Percentiles rank a stretch among this genome's conserved stretches.
Conservation (phyloP, 2,888 invertebrate species). For the Flabesymbios commensalis region DNA sequence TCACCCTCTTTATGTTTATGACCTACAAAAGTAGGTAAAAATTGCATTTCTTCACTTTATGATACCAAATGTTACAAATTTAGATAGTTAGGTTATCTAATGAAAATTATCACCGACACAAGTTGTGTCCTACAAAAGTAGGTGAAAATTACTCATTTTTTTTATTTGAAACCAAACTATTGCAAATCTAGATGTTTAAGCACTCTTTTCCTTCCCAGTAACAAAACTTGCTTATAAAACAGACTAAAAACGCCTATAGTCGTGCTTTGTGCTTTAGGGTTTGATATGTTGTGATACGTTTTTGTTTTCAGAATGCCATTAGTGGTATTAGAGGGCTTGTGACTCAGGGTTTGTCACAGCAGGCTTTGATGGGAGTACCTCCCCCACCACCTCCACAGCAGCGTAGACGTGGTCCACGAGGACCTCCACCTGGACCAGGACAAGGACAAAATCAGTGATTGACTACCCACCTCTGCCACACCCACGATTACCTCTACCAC, state of each 20-base stretch:
- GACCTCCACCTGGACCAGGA: neutral
- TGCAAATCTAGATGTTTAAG: too few relatives aligned
- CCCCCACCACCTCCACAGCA: too few relatives aligned
- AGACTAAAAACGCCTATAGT: too few relatives aligned
- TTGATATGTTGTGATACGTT: neutral
- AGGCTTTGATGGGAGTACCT: constrained; percentile 7
- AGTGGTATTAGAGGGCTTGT: constrained; percentile 30
- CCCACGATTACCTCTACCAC: too few relatives aligned
- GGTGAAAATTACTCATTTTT: too few relatives aligned
- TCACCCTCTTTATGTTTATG: too few relatives aligned
- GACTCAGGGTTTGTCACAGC: constrained; percentile 23
- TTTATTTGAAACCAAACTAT: too few relatives aligned
- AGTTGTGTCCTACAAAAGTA: neutral
- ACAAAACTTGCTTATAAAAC: too few relatives aligned
- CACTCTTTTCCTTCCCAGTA: too few relatives aligned
- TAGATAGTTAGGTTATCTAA: neutral
- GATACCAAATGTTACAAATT: neutral
- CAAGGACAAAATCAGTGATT: neutral
- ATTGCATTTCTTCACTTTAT: neutral
- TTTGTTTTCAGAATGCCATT: constrained; percentile 29
- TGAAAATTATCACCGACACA: neutral
- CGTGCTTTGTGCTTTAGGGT: neutral
- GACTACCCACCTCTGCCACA: neutral
- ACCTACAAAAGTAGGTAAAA: too few relatives aligned
- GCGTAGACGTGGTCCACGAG: neutral